These are phyloP conservation scores for Lampris incognitus DNA, from an alignment of 2,113 vertebrate species.

Conservation along the genomic window DNA sequence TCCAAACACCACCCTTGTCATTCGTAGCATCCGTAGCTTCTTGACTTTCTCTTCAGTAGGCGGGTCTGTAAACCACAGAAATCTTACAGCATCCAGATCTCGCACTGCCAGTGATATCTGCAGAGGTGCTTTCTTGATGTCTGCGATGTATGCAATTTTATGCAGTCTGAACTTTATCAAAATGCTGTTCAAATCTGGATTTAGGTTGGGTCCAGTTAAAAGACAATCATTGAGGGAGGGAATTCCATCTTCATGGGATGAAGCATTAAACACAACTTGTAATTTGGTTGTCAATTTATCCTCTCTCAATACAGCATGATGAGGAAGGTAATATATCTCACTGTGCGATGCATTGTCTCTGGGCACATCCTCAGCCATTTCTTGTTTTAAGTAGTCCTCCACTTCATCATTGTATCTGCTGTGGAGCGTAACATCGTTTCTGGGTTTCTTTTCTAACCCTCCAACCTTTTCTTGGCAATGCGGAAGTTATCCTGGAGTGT, in stretches of 20 bases:
- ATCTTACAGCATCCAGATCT: constrained; percentile 36
- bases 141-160: too few relatives aligned
- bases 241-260: constrained; percentile 30
- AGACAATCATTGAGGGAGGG: constrained; percentile 38
- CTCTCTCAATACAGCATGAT: constrained; percentile 23
- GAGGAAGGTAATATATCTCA: constrained; percentile 13
- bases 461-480: constrained; percentile 26
- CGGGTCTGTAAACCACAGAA: constrained; percentile 29
- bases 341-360: neutral
- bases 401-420: neutral
- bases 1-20: neutral
- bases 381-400: constrained; percentile 2
- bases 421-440: neutral
- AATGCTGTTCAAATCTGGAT: constrained; percentile 20
- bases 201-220: constrained; percentile 27
- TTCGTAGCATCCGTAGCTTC: neutral
- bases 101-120: constrained; percentile 10
- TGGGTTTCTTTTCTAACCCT: constrained; percentile 18
- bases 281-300: constrained; percentile 34
- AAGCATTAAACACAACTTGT: constrained; percentile 34
- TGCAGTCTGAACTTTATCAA: constrained; percentile 20
- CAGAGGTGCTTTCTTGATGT: too few relatives aligned
- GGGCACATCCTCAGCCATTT: neutral
- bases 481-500: constrained; percentile 15
- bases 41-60: neutral